These are phyloP conservation scores for Teleogryllus oceanicus DNA, from an alignment of 2,888 invertebrate species.

Conservation along the genomic window DNA sequence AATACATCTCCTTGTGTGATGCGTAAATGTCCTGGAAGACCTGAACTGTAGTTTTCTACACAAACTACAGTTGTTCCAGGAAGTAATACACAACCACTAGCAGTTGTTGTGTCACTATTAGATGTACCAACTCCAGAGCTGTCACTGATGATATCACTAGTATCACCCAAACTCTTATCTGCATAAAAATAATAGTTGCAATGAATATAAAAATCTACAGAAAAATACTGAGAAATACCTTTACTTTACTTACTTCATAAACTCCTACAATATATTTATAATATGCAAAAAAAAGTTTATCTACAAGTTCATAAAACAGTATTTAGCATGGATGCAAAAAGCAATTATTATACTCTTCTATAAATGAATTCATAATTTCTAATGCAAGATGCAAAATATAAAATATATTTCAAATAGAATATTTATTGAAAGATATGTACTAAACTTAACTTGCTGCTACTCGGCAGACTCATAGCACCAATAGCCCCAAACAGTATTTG, in stretches of 20 bases:
- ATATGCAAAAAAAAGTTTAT: background rate
- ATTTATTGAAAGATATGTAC: background rate
- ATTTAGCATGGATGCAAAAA: conserved; percentile 11
- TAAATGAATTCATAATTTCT: background rate
- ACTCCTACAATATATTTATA: no score
- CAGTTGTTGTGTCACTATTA: conserved; percentile 75
- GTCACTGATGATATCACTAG: conserved; percentile 88
- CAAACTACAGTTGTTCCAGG: conserved; percentile 83
- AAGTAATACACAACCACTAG: conserved; percentile 70
- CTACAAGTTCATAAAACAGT: background rate
- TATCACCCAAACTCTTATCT: conserved; percentile 89
- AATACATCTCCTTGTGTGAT: conserved; percentile 87
- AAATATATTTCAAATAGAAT: background rate
- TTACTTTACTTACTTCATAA: no score
- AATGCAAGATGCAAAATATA: background rate
- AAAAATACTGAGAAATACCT: no score
- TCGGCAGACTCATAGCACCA: background rate
- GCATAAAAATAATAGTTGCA: conserved; percentile 42
- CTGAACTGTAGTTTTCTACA: conserved; percentile 73
- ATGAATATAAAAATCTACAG: no score
- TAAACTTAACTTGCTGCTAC: background rate
- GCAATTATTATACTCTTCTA: background rate
- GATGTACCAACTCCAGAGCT: conserved; percentile 88
- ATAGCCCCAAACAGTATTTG: background rate
- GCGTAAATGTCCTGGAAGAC: conserved; percentile 71